Conservation (phyloP, 2,797 vertebrate genomes). For the Gobio occitaniae region DNA sequence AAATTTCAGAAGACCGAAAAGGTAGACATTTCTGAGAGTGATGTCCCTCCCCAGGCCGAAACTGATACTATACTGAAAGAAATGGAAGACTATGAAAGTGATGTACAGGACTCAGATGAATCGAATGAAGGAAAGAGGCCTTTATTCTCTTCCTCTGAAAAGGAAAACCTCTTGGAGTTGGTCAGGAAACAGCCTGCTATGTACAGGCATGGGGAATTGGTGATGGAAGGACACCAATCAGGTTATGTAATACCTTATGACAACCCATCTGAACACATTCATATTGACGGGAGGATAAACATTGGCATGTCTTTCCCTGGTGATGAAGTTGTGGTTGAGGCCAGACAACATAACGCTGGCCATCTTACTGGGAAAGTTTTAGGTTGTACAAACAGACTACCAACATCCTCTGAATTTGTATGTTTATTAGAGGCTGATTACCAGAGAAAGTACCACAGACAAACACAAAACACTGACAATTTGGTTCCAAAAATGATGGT, state of each 20-base stretch:
- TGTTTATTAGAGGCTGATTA: slow-evolving; percentile 79
- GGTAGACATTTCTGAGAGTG: background rate
- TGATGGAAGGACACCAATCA: slow-evolving; percentile 73
- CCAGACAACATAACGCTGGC: slow-evolving; percentile 61
- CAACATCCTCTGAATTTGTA: slow-evolving; percentile 70
- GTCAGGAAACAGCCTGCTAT: slow-evolving; percentile 64
- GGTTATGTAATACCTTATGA: slow-evolving; percentile 78
- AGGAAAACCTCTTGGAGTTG: slow-evolving; percentile 31
- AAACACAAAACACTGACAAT: background rate
- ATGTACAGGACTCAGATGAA: slow-evolving; percentile 23
- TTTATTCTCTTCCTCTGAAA: slow-evolving; percentile 17
- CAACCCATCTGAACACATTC: slow-evolving; percentile 65
- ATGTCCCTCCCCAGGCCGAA: background rate
- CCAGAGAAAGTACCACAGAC: slow-evolving; percentile 51
- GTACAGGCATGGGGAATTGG: slow-evolving; percentile 75
- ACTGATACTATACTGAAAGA: slow-evolving; percentile 46
- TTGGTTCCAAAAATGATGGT: slow-evolving; percentile 71
- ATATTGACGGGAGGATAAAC: slow-evolving; percentile 77
- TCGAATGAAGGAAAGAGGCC: background rate
- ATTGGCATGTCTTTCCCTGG: slow-evolving; percentile 78
- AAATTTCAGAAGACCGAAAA: slow-evolving; percentile 71
- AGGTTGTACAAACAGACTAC: slow-evolving; percentile 67
- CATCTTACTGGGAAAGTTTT: slow-evolving; percentile 74
- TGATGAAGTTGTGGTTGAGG: slow-evolving; percentile 79
- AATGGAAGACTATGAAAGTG: slow-evolving; percentile 34